Evolutionary conservation across 2,888 invertebrate species (phyloP).

Genomic region (Oxystoma pomonae): DNA sequence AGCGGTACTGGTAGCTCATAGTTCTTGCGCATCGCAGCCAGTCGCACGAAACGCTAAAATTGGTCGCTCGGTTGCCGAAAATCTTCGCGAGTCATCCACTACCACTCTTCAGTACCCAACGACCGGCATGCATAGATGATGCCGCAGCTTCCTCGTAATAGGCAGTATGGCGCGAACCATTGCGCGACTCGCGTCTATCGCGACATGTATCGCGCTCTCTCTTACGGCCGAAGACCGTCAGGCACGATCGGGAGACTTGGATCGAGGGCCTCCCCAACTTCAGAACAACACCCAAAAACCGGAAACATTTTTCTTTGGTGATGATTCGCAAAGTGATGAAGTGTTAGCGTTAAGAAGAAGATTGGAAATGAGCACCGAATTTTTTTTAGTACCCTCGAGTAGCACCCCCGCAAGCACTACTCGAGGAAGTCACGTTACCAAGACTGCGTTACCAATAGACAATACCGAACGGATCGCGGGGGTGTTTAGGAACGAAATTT

Average conservation of each 20-base stretch:
- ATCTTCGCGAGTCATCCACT: constrained; percentile 4
- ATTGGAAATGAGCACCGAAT: constrained; percentile 80
- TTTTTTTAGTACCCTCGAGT: constrained; percentile 69
- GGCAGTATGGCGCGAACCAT: constrained; percentile 44
- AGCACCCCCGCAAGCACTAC: constrained; percentile 41
- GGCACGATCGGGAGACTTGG: constrained; percentile 37
- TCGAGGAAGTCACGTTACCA: constrained; percentile 33
- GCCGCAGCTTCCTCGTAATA: constrained; percentile 14
- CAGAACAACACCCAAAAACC: constrained; percentile 13
- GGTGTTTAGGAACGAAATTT: constrained; percentile 66
- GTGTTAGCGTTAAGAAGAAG: constrained; percentile 46
- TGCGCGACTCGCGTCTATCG: constrained; percentile 35
- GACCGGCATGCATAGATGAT: neutral
- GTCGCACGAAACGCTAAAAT: no score
- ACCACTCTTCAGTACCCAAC: constrained; percentile 9
- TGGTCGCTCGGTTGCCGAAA: neutral
- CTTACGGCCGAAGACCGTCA: constrained; percentile 36
- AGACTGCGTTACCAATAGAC: constrained; percentile 42
- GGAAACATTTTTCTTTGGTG: constrained; percentile 15
- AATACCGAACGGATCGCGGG: constrained; percentile 33
- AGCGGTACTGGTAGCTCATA: no score
- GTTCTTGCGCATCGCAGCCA: no score
- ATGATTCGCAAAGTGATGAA: constrained; percentile 14
- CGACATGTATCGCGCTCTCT: constrained; percentile 33
- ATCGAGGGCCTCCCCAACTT: constrained; percentile 34